Conservation (phyloP, 2,797 vertebrate genomes). For the Esox masquinongy region DNA sequence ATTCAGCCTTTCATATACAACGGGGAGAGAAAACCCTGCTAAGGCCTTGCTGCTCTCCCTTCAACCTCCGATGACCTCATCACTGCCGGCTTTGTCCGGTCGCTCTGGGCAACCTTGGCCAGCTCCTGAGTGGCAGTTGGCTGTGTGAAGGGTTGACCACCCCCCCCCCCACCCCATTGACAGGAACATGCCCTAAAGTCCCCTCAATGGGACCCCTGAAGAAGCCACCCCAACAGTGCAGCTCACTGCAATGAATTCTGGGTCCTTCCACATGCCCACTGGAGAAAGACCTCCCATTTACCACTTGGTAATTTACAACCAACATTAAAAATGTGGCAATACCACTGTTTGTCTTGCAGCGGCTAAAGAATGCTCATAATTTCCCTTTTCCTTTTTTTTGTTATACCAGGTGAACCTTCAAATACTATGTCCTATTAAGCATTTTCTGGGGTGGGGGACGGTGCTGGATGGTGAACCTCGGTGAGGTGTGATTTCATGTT, state of each 20-base stretch:
- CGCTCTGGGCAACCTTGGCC: conserved; percentile 52
- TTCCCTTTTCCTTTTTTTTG: conserved; percentile 7
- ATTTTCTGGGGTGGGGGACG: background rate
- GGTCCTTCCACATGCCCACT: conserved; percentile 2
- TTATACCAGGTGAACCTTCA: conserved; percentile 20
- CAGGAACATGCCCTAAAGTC: conserved; percentile 53
- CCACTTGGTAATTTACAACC: background rate
- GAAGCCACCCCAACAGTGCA: conserved; percentile 43
- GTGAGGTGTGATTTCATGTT: conserved; percentile 1
- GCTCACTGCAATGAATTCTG: conserved; percentile 24
- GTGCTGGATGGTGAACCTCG: background rate
- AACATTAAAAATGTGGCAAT: background rate
- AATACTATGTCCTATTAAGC: background rate
- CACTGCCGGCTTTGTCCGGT: conserved; percentile 53
- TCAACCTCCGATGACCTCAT: conserved; percentile 60
- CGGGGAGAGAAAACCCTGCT: conserved; percentile 28
- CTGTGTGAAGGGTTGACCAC: conserved; percentile 48
- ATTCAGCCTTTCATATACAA: conserved; percentile 35
- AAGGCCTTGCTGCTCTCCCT: conserved; percentile 19
- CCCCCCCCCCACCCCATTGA: conserved; percentile 30
- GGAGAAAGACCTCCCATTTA: background rate
- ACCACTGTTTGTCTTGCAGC: background rate
- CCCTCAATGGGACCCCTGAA: conserved; percentile 36
- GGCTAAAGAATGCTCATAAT: background rate
- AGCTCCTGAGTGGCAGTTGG: conserved; percentile 56